Evolutionary conservation across 2,888 invertebrate genomes (phyloP), one percentile per base, ranked within the genome.

Genomic region (Eurytoma adleriae): DNA sequence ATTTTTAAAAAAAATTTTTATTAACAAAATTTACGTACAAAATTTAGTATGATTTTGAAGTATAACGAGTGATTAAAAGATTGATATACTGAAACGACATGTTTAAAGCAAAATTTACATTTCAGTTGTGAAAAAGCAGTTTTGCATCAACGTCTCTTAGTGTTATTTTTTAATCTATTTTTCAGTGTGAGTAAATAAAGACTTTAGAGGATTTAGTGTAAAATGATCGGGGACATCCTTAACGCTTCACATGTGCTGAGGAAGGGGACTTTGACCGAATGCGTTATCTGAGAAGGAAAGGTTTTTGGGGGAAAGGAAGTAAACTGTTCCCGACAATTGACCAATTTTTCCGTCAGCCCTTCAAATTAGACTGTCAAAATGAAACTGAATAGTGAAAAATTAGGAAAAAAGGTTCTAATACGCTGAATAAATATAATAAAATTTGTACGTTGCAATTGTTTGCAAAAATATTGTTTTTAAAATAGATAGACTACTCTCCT

Each of bases 361-460:
- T 85, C 89, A 88, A 89, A 89, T 89, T 89, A 89, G 85, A 69
- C 83, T 84, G 84, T 82, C 75, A 85, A 84, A 85, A 84, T 83
- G 24, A 48, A 56, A 57, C 13, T 10, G 48, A 62, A 10, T 10
- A 52, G 52, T 16, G 52, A 10, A 52, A 16, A 52, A 12, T 14
- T 5, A 3, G 16, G 12, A 10, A 2, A 16, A 4, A 16, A 7
- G 7, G 12, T 52, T 14, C 16, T 52, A 14, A 3, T 1, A 16
- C 16, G 57, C 57, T n/a, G n/a, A n/a, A 18, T 30, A n/a, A n/a
- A 64, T 12, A 40, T 2, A n/a, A 12, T 4, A 40, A 40, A 62
- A 62, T 62, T 62, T 3, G n/a, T 30, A 40, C 30, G 62, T 40
- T 30, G 18, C 5, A 7, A n/a, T n/a, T n/a, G n/a, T n/a, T n/a